These are phyloP conservation scores for Molorchus minor DNA, from an alignment of 2,888 invertebrate species.

Conservation along the genomic window DNA sequence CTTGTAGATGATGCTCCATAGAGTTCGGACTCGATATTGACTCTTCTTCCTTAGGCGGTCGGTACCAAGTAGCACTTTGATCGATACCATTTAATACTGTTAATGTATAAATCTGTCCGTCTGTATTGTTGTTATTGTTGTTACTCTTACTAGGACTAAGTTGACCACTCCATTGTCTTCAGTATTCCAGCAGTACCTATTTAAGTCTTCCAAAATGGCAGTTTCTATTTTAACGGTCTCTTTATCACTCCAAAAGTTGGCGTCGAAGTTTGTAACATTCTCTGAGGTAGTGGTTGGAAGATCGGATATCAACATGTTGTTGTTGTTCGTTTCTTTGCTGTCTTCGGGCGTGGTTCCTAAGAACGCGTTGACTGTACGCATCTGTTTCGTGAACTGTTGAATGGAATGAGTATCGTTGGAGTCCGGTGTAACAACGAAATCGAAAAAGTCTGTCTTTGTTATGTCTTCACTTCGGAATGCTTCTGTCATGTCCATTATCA, in stretches of 20 bases:
- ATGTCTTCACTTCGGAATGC: constrained; percentile 81
- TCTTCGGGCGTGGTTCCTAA: constrained; percentile 69
- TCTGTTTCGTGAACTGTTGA: constrained; percentile 73
- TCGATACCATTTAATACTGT: constrained; percentile 84
- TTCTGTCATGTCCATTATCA: constrained; percentile 86
- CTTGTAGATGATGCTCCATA: constrained; percentile 67
- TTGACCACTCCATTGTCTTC: constrained; percentile 68
- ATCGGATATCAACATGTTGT: constrained; percentile 54
- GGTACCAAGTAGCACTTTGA: constrained; percentile 64
- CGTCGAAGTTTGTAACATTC: constrained; percentile 60
- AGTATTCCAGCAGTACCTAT: constrained; percentile 84
- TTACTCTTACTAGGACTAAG: constrained; percentile 61
- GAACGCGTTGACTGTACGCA: constrained; percentile 74
- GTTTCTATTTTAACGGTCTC: constrained; percentile 77
- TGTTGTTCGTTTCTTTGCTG: constrained; percentile 68
- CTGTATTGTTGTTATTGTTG: constrained; percentile 68
- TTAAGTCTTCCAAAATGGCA: constrained; percentile 83
- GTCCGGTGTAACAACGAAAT: constrained; percentile 85
- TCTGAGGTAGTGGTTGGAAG: constrained; percentile 62
- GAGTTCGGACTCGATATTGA: constrained; percentile 70
- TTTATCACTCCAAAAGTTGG: constrained; percentile 76
- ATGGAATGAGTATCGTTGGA: constrained; percentile 71
- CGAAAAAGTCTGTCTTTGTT: constrained; percentile 88
- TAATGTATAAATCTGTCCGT: constrained; percentile 84
- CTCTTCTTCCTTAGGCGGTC: constrained; percentile 72